phyloP scores from a whole-genome alignment of 2,888 invertebrate species.

The Drosophila rellima region DNA sequence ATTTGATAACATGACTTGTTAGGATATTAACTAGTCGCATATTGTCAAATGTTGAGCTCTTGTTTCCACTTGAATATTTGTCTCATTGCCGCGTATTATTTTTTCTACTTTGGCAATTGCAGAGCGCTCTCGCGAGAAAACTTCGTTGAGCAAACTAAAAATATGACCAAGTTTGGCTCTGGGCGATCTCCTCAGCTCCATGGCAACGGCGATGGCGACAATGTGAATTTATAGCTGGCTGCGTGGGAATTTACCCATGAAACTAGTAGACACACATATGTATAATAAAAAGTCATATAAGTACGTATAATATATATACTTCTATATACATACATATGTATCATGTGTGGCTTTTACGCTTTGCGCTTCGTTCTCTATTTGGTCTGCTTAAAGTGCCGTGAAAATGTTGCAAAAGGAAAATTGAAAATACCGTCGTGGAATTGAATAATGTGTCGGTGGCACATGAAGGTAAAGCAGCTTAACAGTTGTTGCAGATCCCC shows the following conservation, averaged over 20 bases:
- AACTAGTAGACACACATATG: constrained; percentile 29
- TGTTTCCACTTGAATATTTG: constrained; percentile 67
- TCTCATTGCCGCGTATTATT: constrained; percentile 64
- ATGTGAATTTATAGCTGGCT: constrained; percentile 76
- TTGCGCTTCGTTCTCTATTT: constrained; percentile 40
- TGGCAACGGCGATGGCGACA: constrained; percentile 49
- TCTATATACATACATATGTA: constrained; percentile 8
- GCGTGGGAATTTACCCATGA: constrained; percentile 68
- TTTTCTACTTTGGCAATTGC: constrained; percentile 69
- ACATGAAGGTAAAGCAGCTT: constrained; percentile 16
- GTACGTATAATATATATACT: constrained; percentile 25
- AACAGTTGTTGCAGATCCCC: constrained; percentile 11
- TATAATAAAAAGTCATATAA: constrained; percentile 14
- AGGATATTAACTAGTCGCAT: not conserved
- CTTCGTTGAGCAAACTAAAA: constrained; percentile 66
- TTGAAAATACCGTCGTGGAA: constrained; percentile 75
- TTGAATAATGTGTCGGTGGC: constrained; percentile 64
- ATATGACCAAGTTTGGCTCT: constrained; percentile 78
- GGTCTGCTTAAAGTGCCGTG: constrained; percentile 75
- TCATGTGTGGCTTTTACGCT: constrained; percentile 60
- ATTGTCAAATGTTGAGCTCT: not conserved
- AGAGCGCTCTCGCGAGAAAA: constrained; percentile 47
- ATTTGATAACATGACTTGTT: not conserved
- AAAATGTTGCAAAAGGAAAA: constrained; percentile 68
- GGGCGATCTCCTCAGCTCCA: constrained; percentile 65